phyloP scores from a whole-genome alignment of 2,113 vertebrate species.

The Brienomyrus longianalis region DNA sequence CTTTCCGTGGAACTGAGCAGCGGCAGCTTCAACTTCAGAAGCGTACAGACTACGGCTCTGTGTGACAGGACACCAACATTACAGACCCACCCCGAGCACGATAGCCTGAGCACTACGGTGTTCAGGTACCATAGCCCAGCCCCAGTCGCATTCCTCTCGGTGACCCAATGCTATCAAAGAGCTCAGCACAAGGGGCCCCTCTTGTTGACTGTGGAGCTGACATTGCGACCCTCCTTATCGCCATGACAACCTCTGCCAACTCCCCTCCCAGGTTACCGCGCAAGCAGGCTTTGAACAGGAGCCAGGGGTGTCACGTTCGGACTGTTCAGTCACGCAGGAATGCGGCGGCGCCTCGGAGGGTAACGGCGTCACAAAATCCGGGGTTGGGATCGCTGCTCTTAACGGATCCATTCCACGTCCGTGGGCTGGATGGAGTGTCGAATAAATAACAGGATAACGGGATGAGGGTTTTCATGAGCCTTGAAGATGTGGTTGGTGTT shows the following conservation, averaged over 20 bases:
- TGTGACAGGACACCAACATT: not conserved
- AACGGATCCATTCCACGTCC: not conserved
- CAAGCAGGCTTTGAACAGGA: not conserved
- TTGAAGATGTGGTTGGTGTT: not conserved
- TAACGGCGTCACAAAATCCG: not conserved
- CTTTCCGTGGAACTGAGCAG: not conserved
- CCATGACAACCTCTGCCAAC: not conserved
- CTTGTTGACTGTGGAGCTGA: not conserved
- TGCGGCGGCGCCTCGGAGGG: not conserved
- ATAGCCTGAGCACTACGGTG: not conserved
- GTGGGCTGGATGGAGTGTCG: not conserved
- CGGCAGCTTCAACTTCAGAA: not conserved
- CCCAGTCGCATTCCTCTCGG: not conserved
- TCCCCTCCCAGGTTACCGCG: not conserved
- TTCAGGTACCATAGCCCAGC: not conserved
- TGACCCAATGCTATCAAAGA: not conserved
- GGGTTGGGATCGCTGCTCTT: not conserved
- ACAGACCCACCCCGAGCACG: not conserved
- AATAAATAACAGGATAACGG: not conserved
- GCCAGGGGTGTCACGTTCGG: not conserved
- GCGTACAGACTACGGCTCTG: not conserved
- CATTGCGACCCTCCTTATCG: not conserved
- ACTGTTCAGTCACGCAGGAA: not conserved
- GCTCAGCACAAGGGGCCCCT: not conserved
- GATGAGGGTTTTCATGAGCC: not conserved